Evolutionary conservation across 2,888 invertebrate genomes (phyloP).

Genomic region (Drosophila nigritarsus): DNA sequence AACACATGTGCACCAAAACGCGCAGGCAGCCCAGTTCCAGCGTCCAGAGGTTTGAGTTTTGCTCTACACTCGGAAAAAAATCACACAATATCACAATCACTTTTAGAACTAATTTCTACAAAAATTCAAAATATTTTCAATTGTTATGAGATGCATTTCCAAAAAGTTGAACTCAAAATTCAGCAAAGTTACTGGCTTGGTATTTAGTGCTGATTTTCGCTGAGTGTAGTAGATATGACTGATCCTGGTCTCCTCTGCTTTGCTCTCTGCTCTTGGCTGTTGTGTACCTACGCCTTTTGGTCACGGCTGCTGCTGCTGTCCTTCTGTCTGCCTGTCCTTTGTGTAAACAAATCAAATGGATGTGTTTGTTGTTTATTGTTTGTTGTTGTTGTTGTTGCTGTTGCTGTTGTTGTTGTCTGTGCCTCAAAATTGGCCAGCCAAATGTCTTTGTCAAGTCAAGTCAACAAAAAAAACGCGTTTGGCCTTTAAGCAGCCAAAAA

Average conservation of each 20-base stretch:
- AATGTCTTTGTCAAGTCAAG: slow-evolving; percentile 81
- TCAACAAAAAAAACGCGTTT: slow-evolving; percentile 58
- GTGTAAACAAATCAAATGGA: slow-evolving; percentile 76
- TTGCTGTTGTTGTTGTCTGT: slow-evolving; percentile 9
- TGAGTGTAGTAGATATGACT: slow-evolving; percentile 33
- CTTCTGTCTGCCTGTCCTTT: slow-evolving; percentile 42
- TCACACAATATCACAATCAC: background rate
- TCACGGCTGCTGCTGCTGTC: slow-evolving; percentile 60
- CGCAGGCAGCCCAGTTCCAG: slow-evolving; percentile 35
- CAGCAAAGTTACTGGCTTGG: rapidly evolving
- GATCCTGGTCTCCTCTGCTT: background rate
- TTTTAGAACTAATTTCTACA: too few species aligned
- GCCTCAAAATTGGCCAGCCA: slow-evolving; percentile 69
- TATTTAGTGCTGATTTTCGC: background rate
- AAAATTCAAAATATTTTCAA: background rate
- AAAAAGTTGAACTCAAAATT: background rate
- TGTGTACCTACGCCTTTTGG: slow-evolving; percentile 78
- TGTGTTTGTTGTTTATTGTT: slow-evolving; percentile 59
- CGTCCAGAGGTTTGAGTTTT: slow-evolving; percentile 20
- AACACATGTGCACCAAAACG: slow-evolving; percentile 83
- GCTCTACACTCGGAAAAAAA: background rate
- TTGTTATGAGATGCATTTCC: background rate
- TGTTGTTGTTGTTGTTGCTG: slow-evolving; percentile 32
- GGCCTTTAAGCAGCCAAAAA: slow-evolving; percentile 64
- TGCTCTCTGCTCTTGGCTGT: background rate